Percentiles rank a stretch among this genome's conserved stretches.
Conservation (phyloP, 2,888 invertebrate genomes). For the Electrophaes corylata region DNA sequence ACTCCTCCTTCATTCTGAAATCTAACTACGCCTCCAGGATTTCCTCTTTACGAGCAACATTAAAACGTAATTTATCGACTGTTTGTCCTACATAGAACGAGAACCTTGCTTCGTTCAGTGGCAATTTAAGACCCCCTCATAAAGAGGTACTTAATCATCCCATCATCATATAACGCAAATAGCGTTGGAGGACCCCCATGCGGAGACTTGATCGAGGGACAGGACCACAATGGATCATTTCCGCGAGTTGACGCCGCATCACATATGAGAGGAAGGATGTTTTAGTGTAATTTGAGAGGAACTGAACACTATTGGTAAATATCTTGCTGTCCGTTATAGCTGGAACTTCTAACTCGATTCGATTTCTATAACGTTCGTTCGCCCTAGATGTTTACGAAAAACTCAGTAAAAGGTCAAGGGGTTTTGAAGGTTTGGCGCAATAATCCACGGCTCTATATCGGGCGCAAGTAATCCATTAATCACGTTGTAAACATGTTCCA, state of each 20-base stretch:
- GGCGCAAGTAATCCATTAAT: constrained; percentile 38
- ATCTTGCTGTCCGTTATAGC: neutral
- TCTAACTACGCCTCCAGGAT: constrained; percentile 19
- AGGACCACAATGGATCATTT: constrained; percentile 73
- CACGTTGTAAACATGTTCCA: constrained; percentile 33
- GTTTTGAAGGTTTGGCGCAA: constrained; percentile 6
- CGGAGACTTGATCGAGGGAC: constrained; percentile 53
- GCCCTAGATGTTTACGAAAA: neutral
- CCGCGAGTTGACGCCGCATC: constrained; percentile 70
- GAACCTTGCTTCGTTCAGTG: constrained; percentile 38
- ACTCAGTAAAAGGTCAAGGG: neutral
- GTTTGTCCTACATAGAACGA: constrained; percentile 34
- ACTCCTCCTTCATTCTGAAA: constrained; percentile 1
- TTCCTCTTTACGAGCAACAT: constrained; percentile 27
- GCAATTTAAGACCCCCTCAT: constrained; percentile 60
- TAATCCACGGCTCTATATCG: neutral
- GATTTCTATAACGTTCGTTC: neutral
- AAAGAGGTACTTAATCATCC: constrained; percentile 66
- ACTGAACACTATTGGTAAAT: constrained; percentile 20
- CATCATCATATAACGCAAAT: constrained; percentile 63
- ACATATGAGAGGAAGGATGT: constrained; percentile 55
- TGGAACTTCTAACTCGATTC: neutral
- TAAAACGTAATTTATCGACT: constrained; percentile 33
- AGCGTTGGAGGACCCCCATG: constrained; percentile 64
- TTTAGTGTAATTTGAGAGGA: constrained; percentile 53